phyloP scores from a whole-genome alignment of 2,888 invertebrate genomes.

The Tromatobia lineatoria region DNA sequence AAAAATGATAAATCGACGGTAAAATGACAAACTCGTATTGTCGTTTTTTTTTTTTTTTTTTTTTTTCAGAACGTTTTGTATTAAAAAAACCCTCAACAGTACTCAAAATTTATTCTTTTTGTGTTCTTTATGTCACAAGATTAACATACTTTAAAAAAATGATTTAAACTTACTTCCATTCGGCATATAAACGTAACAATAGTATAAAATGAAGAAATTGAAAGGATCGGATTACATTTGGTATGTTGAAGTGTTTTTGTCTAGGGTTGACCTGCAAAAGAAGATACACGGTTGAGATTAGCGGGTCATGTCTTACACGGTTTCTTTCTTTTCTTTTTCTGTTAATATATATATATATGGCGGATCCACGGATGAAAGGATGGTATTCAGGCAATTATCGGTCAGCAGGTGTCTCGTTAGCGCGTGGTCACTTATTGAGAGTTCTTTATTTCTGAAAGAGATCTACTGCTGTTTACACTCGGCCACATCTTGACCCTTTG shows the following conservation, averaged over 20 bases:
- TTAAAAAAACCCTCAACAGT: conserved; percentile 82
- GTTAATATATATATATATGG: conserved; percentile 53
- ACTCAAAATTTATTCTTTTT: conserved; percentile 77
- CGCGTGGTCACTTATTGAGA: conserved; percentile 70
- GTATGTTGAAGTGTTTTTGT: conserved; percentile 62
- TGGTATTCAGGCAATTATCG: conserved; percentile 77
- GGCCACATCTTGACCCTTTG: conserved; percentile 85
- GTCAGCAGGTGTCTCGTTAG: conserved; percentile 74
- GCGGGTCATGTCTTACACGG: conserved; percentile 58
- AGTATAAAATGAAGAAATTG: conserved; percentile 80
- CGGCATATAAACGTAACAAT: conserved; percentile 82
- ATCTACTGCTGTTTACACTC: conserved; percentile 92
- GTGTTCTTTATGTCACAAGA: conserved; percentile 65
- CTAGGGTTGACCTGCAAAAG: conserved; percentile 83
- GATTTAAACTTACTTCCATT: conserved; percentile 76
- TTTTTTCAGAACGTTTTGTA: conserved; percentile 77
- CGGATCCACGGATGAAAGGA: conserved; percentile 71
- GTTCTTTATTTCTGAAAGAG: conserved; percentile 67
- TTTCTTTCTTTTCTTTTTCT: conserved; percentile 44
- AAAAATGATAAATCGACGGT: conserved; percentile 9
- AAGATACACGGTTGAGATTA: conserved; percentile 74
- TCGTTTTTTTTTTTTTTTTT: conserved; percentile 54
- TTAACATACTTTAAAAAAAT: conserved; percentile 77
- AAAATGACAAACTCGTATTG: conserved; percentile 32
- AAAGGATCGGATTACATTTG: conserved; percentile 67